Evolutionary conservation across 2,888 invertebrate genomes (phyloP).

Genomic region (Eupithecia exiguata): DNA sequence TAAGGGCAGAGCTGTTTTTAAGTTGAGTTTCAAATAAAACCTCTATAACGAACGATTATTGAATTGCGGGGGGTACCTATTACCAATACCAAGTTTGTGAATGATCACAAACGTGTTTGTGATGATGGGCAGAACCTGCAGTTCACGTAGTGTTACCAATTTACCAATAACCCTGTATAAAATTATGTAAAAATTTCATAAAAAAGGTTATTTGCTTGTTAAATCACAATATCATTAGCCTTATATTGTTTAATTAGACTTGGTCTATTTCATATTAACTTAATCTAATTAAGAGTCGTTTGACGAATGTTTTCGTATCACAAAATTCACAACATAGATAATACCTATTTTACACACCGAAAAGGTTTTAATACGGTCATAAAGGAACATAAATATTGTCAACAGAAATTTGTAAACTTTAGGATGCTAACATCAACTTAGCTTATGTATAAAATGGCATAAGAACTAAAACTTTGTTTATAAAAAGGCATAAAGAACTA

Average conservation of each 20-base stretch:
- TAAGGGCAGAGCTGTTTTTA: too few species aligned
- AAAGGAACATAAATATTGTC: neutral
- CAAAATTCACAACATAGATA: neutral
- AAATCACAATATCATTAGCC: neutral
- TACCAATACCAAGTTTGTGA: too few species aligned
- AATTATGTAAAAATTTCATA: too few species aligned
- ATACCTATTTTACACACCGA: neutral
- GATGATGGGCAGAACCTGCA: too few species aligned
- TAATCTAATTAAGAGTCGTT: neutral
- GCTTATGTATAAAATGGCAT: neutral
- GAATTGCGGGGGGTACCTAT: too few species aligned
- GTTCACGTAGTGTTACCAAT: too few species aligned
- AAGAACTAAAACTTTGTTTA: neutral
- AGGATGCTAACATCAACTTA: neutral
- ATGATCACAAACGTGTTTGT: too few species aligned
- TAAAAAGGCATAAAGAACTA: neutral
- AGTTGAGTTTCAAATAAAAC: too few species aligned
- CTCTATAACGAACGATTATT: too few species aligned
- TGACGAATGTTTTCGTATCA: constrained; percentile 9
- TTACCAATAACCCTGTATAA: too few species aligned
- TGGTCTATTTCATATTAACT: neutral
- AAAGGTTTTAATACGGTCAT: neutral
- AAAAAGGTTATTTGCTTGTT: too few species aligned
- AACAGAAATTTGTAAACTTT: neutral
- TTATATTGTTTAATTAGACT: neutral